Conservation (phyloP, 2,113 vertebrate species). For the Petrocephalus microphthalmus region DNA sequence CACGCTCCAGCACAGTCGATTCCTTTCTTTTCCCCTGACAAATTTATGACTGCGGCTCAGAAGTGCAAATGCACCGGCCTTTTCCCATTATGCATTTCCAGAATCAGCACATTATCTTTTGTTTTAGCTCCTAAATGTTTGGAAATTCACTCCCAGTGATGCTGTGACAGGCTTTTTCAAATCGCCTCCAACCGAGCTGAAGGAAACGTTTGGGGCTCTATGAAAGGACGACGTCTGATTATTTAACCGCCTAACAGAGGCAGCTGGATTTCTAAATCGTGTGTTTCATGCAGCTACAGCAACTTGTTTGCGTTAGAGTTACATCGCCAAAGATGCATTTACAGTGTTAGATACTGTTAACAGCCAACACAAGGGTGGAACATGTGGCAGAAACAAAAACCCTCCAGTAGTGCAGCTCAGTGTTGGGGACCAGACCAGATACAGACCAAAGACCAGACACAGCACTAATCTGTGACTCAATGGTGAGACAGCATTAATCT, state of each 20-base stretch:
- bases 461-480: neutral
- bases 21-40: conserved; percentile 5
- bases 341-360: conserved; percentile 1
- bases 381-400: neutral
- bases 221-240: neutral
- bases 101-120: conserved; percentile 22
- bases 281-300: conserved; percentile 1
- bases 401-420: neutral
- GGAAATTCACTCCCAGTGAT: conserved; percentile 36
- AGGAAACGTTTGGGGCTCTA: conserved; percentile 34
- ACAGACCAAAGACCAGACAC: no score
- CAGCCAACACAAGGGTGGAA: neutral
- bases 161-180: conserved; percentile 43
- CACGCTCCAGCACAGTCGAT: conserved; percentile 7
- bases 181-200: conserved; percentile 38
- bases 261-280: neutral
- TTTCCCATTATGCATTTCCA: conserved; percentile 14
- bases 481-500: neutral
- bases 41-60: conserved; percentile 38
- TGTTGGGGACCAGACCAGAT: no score
- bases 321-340: neutral
- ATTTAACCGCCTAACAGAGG: conserved; percentile 13
- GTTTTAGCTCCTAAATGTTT: conserved; percentile 27
- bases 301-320: conserved; percentile 1
- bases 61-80: conserved; percentile 52